Conservation (phyloP, 2,888 invertebrate genomes). For the Metalampra italica region DNA sequence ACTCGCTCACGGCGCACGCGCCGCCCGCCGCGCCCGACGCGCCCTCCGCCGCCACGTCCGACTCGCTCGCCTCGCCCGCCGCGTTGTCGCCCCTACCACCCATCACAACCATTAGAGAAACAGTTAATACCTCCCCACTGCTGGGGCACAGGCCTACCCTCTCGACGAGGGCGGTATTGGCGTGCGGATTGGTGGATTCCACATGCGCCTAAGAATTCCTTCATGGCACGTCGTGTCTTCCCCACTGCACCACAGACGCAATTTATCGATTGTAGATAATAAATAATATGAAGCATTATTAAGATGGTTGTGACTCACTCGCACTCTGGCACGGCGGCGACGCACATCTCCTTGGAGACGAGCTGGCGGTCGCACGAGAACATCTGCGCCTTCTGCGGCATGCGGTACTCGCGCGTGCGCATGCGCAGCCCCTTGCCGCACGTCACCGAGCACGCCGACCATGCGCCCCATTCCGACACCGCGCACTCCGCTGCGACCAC, state of each 20-base stretch:
- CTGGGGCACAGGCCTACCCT: too few relatives aligned
- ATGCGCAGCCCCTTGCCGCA: constrained; percentile 93
- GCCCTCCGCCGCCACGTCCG: constrained; percentile 11
- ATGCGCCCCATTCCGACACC: constrained; percentile 85
- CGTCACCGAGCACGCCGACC: constrained; percentile 89
- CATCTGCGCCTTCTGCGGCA: constrained; percentile 85
- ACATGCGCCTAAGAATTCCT: too few relatives aligned
- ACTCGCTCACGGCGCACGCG: constrained; percentile 83
- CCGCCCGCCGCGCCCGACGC: constrained; percentile 56
- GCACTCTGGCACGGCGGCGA: constrained; percentile 86
- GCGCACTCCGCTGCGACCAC: constrained; percentile 86
- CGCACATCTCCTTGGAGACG: constrained; percentile 94
- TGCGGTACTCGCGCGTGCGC: constrained; percentile 84
- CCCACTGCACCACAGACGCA: too few relatives aligned
- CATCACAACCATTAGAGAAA: constrained; percentile 13
- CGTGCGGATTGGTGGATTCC: too few relatives aligned
- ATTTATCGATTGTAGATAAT: too few relatives aligned
- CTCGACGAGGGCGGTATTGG: too few relatives aligned
- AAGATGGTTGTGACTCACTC: constrained; percentile 70
- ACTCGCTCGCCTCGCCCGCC: constrained; percentile 24
- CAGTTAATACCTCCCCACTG: constrained; percentile 31
- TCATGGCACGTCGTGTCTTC: too few relatives aligned
- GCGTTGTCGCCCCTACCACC: constrained; percentile 32
- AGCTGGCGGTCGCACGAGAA: constrained; percentile 85
- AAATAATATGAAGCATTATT: too few relatives aligned